Conservation (phyloP, 2,888 invertebrate species). For the Julus scanicus region DNA sequence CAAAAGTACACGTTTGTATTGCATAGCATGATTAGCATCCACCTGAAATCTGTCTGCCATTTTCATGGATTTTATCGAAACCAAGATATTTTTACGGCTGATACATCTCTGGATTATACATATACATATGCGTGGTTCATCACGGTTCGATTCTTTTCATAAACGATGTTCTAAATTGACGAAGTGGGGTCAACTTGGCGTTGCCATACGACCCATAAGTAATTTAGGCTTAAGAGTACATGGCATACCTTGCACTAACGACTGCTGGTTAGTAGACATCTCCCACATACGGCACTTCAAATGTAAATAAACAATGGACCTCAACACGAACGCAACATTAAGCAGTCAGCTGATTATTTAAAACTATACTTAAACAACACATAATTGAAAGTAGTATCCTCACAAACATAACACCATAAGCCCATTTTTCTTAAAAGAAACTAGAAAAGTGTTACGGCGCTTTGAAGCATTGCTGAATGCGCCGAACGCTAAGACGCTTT, state of each 20-base stretch:
- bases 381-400: background rate
- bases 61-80: too few relatives aligned
- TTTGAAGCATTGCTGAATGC: background rate
- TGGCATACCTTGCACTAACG: background rate
- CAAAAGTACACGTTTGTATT: too few relatives aligned
- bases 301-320: background rate
- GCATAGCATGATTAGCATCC: too few relatives aligned
- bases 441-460: background rate
- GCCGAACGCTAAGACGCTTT: background rate
- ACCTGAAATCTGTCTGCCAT: too few relatives aligned
- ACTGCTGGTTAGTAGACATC: constrained; percentile 18
- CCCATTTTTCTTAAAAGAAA: background rate
- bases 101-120: too few relatives aligned
- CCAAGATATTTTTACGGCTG: too few relatives aligned
- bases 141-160: too few relatives aligned
- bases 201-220: constrained; percentile 7
- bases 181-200: background rate
- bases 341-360: background rate
- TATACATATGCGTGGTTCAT: too few relatives aligned
- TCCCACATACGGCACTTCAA: background rate
- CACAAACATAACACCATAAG: background rate
- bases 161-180: background rate
- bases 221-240: constrained; percentile 7
- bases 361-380: background rate
- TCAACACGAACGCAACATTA: background rate